These are phyloP conservation scores for Phorcus lineatus DNA, from an alignment of 2,888 invertebrate species.

Conservation along the genomic window DNA sequence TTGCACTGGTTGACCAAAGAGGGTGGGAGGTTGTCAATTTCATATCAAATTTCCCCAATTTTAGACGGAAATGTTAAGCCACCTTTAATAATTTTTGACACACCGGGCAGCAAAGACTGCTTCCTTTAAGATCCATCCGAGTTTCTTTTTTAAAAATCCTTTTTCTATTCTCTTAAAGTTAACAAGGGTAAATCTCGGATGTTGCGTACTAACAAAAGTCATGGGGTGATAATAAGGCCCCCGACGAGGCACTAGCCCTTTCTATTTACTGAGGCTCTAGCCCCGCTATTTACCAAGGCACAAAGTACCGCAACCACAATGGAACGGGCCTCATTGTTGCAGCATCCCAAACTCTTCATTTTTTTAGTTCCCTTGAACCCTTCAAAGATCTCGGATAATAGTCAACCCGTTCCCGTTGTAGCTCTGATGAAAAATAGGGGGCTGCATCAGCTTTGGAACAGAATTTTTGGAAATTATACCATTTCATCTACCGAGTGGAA, in stretches of 20 bases:
- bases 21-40: background rate
- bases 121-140: background rate
- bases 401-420: no score
- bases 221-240: background rate
- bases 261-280: background rate
- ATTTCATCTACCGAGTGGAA: no score
- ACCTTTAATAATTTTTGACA: conserved; percentile 1
- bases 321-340: no score
- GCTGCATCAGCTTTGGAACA: no score
- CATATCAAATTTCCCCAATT: background rate
- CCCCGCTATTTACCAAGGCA: no score
- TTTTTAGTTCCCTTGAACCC: no score
- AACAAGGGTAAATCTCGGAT: conserved; percentile 8
- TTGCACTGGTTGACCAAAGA: background rate
- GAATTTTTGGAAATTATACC: no score
- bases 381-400: no score
- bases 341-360: no score
- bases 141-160: background rate
- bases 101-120: background rate
- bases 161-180: conserved; percentile 6
- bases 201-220: background rate
- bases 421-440: no score
- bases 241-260: background rate
- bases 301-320: no score
- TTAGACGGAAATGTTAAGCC: background rate